phyloP scores from a whole-genome alignment of 2,797 vertebrate species.

The Poecilia gillii region DNA sequence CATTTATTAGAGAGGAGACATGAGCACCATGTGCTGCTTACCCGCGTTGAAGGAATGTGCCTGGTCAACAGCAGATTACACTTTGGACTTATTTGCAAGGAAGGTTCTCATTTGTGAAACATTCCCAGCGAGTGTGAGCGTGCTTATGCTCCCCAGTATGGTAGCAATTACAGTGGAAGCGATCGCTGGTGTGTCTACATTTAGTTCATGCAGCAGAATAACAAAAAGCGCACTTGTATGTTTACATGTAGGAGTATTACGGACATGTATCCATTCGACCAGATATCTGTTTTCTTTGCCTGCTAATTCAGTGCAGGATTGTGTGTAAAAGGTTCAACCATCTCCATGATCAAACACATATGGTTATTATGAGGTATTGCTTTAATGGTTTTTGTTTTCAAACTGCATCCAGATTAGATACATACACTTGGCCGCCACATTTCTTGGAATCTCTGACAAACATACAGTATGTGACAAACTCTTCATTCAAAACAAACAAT shows the following conservation, averaged over 20 bases:
- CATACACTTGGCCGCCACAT: background rate
- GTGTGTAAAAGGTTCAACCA: background rate
- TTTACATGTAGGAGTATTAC: background rate
- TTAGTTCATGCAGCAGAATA: background rate
- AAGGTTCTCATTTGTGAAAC: slow-evolving; percentile 35
- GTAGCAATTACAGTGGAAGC: slow-evolving; percentile 5
- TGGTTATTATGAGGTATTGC: background rate
- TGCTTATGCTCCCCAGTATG: slow-evolving; percentile 23
- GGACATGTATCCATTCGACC: too few relatives aligned
- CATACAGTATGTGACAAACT: background rate
- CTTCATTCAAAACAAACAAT: too few relatives aligned
- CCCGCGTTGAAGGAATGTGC: slow-evolving; percentile 56
- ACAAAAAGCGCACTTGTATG: slow-evolving; percentile 3
- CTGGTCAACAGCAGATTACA: slow-evolving; percentile 67
- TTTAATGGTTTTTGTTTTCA: background rate
- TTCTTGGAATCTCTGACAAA: background rate
- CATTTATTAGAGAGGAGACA: slow-evolving; percentile 84
- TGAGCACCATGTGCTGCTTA: slow-evolving; percentile 50
- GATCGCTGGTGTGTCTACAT: slow-evolving; percentile 20
- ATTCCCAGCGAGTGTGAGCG: slow-evolving; percentile 4
- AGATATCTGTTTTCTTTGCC: background rate
- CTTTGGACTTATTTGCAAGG: slow-evolving; percentile 35
- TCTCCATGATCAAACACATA: background rate
- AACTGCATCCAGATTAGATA: background rate
- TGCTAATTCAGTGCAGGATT: background rate